phyloP scores from a whole-genome alignment of 2,888 invertebrate genomes.

The Chirona hameri region DNA sequence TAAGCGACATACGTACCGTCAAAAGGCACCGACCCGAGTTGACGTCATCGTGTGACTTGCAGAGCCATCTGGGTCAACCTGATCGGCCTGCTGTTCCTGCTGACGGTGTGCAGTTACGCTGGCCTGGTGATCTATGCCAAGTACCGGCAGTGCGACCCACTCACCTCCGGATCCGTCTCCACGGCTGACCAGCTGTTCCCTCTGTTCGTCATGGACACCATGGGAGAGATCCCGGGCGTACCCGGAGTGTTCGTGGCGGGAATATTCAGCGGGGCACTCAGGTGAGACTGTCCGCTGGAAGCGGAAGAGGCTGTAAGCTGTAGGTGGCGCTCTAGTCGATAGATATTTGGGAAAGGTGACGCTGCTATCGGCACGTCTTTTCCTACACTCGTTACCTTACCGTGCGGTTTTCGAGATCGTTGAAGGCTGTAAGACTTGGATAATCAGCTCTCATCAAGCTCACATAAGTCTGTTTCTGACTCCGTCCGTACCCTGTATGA shows the following conservation, averaged over 20 bases:
- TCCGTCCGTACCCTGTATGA: too few species aligned
- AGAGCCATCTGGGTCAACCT: slow-evolving; percentile 54
- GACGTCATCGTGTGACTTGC: background rate
- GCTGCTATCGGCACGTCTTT: too few species aligned
- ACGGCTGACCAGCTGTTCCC: slow-evolving; percentile 80
- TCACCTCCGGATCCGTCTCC: slow-evolving; percentile 59
- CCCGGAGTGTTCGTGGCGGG: slow-evolving; percentile 93
- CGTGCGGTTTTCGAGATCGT: too few species aligned
- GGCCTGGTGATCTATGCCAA: slow-evolving; percentile 79
- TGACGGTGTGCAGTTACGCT: slow-evolving; percentile 77
- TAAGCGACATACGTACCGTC: too few species aligned
- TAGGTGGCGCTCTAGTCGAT: too few species aligned
- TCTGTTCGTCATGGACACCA: slow-evolving; percentile 78
- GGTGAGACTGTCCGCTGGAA: slow-evolving; percentile 61
- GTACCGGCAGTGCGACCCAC: slow-evolving; percentile 80
- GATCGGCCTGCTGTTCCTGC: slow-evolving; percentile 68
- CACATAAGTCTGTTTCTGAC: too few species aligned
- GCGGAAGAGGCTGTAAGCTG: too few species aligned
- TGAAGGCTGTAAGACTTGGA: too few species aligned
- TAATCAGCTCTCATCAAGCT: too few species aligned
- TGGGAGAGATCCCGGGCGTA: slow-evolving; percentile 70
- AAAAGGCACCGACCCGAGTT: too few species aligned
- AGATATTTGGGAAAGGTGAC: too few species aligned
- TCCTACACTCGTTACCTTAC: too few species aligned
- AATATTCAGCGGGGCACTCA: slow-evolving; percentile 91